Percentiles rank a stretch among this genome's conserved stretches.
Conservation (phyloP, 92 coral and sea anemone species). For the Bergia puertoricense region DNA sequence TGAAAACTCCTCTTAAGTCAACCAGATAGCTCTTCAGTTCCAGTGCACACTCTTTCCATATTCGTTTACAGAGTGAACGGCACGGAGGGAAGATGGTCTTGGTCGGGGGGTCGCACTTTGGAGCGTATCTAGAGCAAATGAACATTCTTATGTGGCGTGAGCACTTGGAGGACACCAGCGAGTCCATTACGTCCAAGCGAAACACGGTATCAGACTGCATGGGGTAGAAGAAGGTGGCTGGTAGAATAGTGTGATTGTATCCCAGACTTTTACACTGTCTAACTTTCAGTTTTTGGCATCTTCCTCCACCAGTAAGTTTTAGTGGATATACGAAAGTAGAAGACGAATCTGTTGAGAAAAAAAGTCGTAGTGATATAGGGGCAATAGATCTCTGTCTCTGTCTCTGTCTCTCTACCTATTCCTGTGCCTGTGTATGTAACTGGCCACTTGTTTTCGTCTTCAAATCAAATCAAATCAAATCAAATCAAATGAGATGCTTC, state of each 20-base stretch:
- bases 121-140: conserved; percentile 37
- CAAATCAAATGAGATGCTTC: no score
- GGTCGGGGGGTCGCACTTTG: conserved; percentile 2
- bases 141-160: conserved; percentile 5
- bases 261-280: conserved; percentile 33
- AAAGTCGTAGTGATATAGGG: background rate
- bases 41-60: conserved; percentile 12
- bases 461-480: no score
- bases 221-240: conserved; percentile 22
- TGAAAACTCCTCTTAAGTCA: conserved; percentile 19
- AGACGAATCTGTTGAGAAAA: background rate
- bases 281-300: conserved; percentile 25
- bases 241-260: conserved; percentile 28
- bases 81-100: conserved; percentile 17
- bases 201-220: conserved; percentile 28
- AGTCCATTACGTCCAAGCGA: background rate
- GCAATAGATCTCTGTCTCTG: no score
- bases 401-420: no score
- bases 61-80: background rate
- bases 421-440: no score
- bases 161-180: conserved; percentile 15
- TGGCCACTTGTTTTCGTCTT: no score
- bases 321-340: conserved; percentile 29
- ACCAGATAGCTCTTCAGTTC: background rate
- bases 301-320: conserved; percentile 36